Evolutionary conservation across 2,113 vertebrate genomes (phyloP).

Genomic region (Clupea harengus): DNA sequence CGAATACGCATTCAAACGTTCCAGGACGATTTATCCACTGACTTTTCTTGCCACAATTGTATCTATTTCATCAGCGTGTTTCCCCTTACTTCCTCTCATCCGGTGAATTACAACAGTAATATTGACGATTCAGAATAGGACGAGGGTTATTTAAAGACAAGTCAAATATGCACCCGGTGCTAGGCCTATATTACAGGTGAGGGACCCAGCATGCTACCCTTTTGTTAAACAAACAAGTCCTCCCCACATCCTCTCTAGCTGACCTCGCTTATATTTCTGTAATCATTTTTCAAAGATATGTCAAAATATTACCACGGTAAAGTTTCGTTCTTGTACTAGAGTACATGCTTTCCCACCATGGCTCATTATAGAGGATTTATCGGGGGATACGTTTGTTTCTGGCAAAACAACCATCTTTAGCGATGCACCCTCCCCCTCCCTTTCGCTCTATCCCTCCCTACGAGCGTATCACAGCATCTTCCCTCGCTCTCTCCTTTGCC

Average conservation of each 20-base stretch:
- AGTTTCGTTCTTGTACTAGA: conserved; percentile 59
- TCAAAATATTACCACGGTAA: conserved; percentile 60
- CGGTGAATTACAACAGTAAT: background rate
- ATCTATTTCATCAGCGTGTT: background rate
- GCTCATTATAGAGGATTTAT: conserved; percentile 52
- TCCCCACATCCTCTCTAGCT: conserved; percentile 36
- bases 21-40: conserved; percentile 5
- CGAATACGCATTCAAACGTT: background rate
- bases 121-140: background rate
- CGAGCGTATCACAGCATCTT: conserved; percentile 72
- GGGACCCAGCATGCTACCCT: conserved; percentile 61
- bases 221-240: conserved; percentile 52
- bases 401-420: conserved; percentile 63
- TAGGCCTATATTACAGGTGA: conserved; percentile 65
- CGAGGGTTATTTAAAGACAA: background rate
- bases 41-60: conserved; percentile 4
- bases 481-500: conserved; percentile 58
- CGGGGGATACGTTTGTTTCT: conserved; percentile 48
- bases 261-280: conserved; percentile 18
- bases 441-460: conserved; percentile 59
- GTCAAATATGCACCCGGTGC: conserved; percentile 22
- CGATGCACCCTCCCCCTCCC: conserved; percentile 57
- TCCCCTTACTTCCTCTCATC: conserved; percentile 8
- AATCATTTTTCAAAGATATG: conserved; percentile 46
- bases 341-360: conserved; percentile 47